A percentile compares a stretch with the other conserved stretches of the same genome.
phyloP scores from a whole-genome alignment of 2,797 vertebrate genomes.

The Spinus pinus region DNA sequence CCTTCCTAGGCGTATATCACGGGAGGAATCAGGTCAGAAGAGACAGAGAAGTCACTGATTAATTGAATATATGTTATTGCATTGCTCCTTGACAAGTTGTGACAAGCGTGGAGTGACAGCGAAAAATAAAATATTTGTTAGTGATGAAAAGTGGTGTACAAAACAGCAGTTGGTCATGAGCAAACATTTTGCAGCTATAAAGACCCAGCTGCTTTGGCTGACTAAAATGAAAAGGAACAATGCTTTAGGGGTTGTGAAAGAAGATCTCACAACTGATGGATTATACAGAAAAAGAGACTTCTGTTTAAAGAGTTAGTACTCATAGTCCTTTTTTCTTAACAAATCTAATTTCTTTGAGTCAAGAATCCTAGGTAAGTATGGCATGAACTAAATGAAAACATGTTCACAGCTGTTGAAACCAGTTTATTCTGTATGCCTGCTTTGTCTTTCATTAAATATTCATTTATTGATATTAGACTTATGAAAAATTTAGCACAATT shows the following conservation, averaged over 20 bases:
- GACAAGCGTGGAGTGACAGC: not conserved
- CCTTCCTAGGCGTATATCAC: not conserved
- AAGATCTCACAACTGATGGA: not conserved
- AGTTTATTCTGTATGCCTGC: constrained; percentile 26
- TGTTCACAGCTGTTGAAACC: constrained; percentile 5
- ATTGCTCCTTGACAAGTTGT: not conserved
- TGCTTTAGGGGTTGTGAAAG: constrained; percentile 12
- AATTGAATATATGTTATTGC: not conserved
- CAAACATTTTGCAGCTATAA: constrained; percentile 46
- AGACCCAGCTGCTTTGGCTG: constrained; percentile 52
- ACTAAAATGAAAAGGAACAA: constrained; percentile 42
- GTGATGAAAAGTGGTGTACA: not conserved
- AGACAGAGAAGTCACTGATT: not conserved
- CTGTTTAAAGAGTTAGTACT: not conserved
- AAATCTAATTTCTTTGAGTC: not conserved
- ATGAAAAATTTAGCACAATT: constrained; percentile 55
- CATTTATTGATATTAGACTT: constrained; percentile 56
- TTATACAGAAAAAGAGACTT: not conserved
- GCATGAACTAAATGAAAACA: not conserved
- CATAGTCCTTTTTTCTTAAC: not conserved
- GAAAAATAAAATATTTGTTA: constrained; percentile 35
- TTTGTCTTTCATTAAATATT: constrained; percentile 56
- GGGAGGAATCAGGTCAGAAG: not conserved
- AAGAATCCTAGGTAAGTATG: not conserved
- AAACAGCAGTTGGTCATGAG: constrained; percentile 33